phyloP scores from a whole-genome alignment of 2,888 invertebrate genomes.

The Noctua janthina region DNA sequence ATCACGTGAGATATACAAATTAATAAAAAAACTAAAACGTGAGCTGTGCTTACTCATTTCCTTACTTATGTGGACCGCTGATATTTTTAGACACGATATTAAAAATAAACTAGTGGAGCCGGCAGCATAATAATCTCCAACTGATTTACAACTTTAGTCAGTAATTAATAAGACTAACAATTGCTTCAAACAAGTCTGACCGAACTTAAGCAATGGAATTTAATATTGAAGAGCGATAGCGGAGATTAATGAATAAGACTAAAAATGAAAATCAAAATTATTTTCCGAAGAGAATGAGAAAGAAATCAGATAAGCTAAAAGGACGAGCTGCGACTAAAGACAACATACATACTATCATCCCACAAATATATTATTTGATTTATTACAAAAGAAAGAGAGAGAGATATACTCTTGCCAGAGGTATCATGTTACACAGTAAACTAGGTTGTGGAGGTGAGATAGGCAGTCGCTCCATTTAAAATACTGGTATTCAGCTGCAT shows the following conservation, averaged over 20 bases:
- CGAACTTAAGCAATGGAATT: background rate
- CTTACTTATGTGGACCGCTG: background rate
- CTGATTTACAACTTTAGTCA: background rate
- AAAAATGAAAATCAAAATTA: background rate
- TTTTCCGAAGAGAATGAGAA: background rate
- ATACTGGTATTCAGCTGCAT: background rate
- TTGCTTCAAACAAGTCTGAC: background rate
- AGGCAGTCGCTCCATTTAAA: background rate
- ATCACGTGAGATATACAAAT: constrained; percentile 6
- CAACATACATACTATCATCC: background rate
- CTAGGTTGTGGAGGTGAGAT: background rate
- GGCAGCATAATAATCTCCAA: background rate
- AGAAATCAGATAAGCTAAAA: background rate
- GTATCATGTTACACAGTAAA: background rate
- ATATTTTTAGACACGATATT: constrained; percentile 15
- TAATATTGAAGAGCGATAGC: background rate
- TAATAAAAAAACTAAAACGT: constrained; percentile 30
- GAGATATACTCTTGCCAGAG: background rate
- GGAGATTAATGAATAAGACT: background rate
- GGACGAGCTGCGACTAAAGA: background rate
- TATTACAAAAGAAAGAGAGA: background rate
- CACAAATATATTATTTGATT: background rate
- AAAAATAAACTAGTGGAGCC: background rate
- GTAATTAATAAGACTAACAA: background rate
- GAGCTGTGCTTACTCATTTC: constrained; percentile 21